These are phyloP conservation scores for Schizothorax lantsangensis DNA, from an alignment of 2,797 vertebrate genomes.

Conservation along the genomic window DNA sequence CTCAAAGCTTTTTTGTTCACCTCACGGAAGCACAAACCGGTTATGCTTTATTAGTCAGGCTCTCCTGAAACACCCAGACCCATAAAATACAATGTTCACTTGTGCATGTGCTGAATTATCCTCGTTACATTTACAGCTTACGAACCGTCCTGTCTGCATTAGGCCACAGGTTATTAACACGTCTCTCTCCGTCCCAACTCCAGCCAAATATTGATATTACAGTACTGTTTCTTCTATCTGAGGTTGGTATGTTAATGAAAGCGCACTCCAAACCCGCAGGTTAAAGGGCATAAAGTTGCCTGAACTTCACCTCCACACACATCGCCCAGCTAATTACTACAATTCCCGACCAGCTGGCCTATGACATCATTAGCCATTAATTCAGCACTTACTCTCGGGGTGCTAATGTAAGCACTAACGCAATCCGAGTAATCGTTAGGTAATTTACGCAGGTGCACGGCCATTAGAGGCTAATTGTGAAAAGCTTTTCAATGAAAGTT, in stretches of 20 bases:
- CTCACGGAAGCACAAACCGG: not conserved
- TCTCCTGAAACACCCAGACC: constrained; percentile 19
- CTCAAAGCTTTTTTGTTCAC: constrained; percentile 2
- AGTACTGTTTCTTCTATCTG: constrained; percentile 51
- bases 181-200: constrained; percentile 36
- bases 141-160: constrained; percentile 57
- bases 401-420: constrained; percentile 50
- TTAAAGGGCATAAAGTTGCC: constrained; percentile 16
- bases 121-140: constrained; percentile 61
- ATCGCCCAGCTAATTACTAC: constrained; percentile 6
- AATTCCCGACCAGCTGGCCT: constrained; percentile 44
- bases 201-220: constrained; percentile 63
- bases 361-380: constrained; percentile 55
- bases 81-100: constrained; percentile 70
- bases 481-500: constrained; percentile 48
- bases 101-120: constrained; percentile 71
- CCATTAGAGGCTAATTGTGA: constrained; percentile 53
- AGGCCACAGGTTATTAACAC: constrained; percentile 65
- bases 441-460: constrained; percentile 52
- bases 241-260: not conserved
- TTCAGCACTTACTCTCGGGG: constrained; percentile 26
- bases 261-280: not conserved
- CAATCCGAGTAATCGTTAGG: constrained; percentile 31
- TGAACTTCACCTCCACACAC: constrained; percentile 2
- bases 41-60: not conserved